These are phyloP conservation scores for Chunga burmeisteri DNA, from an alignment of 2,113 vertebrate genomes.

Conservation along the genomic window DNA sequence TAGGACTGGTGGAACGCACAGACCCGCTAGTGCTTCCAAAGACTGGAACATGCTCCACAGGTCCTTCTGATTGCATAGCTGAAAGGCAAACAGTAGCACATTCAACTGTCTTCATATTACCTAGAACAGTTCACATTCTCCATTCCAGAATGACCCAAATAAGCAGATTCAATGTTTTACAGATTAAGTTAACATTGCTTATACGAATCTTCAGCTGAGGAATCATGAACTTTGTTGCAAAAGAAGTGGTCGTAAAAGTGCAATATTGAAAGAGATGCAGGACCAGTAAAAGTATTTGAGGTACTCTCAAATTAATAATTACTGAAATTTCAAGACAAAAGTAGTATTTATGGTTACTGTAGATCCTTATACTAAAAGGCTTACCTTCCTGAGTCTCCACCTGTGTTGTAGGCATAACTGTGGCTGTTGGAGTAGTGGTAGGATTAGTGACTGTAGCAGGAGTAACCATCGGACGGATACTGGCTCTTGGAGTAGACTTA, in stretches of 20 bases:
- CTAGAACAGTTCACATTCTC: background rate
- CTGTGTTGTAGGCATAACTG: constrained; percentile 98
- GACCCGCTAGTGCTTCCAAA: constrained; percentile 95
- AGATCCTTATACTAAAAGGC: background rate
- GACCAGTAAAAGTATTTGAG: background rate
- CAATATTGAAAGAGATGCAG: background rate
- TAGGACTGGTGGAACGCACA: constrained; percentile 95
- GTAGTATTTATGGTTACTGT: background rate
- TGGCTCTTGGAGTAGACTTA: constrained; percentile 94
- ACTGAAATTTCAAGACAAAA: background rate
- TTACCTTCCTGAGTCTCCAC: constrained; percentile 94
- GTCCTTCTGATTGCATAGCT: constrained; percentile 92
- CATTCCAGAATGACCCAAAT: background rate
- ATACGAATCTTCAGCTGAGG: background rate
- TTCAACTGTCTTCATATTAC: background rate
- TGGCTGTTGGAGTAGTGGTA: constrained; percentile 91
- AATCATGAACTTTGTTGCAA: background rate
- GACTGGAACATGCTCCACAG: constrained; percentile 92
- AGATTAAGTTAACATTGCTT: background rate
- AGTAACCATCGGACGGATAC: constrained; percentile 98
- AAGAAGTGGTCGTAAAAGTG: background rate
- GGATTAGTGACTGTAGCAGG: constrained; percentile 92
- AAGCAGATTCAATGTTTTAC: background rate
- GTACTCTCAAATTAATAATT: background rate
- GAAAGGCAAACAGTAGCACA: constrained; percentile 23